Evolutionary conservation across 2,888 invertebrate species (phyloP).

Genomic region (Synanthedon tipuliformis): DNA sequence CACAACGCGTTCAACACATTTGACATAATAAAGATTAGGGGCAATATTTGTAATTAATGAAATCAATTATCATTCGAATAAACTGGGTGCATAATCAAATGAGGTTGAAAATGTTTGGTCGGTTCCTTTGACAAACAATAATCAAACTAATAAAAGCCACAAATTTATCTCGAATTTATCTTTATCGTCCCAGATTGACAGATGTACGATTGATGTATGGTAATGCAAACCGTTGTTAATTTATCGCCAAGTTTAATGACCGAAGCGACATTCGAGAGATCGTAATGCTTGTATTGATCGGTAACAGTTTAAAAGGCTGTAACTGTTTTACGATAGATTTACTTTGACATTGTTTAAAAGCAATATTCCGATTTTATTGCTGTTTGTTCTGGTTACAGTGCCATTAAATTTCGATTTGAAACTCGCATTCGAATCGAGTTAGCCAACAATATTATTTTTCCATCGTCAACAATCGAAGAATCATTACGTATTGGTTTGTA

Average conservation of each 20-base stretch:
- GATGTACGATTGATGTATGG: slow-evolving; percentile 31
- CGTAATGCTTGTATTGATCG: slow-evolving; percentile 36
- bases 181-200: slow-evolving; percentile 35
- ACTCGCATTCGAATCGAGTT: not conserved
- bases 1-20: slow-evolving; percentile 22
- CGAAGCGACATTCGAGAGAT: slow-evolving; percentile 21
- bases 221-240: slow-evolving; percentile 39
- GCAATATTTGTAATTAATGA: slow-evolving; percentile 57
- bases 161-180: slow-evolving; percentile 27
- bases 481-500: not conserved
- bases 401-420: slow-evolving; percentile 22
- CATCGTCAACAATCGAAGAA: not conserved
- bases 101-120: slow-evolving; percentile 27
- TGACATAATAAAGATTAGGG: slow-evolving; percentile 51
- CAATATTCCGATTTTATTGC: slow-evolving; percentile 44
- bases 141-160: slow-evolving; percentile 28
- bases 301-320: slow-evolving; percentile 33
- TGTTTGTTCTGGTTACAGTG: slow-evolving; percentile 35
- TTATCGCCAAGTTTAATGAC: slow-evolving; percentile 30
- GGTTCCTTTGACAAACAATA: slow-evolving; percentile 43
- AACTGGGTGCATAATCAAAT: slow-evolving; percentile 29
- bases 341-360: slow-evolving; percentile 51
- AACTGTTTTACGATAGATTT: slow-evolving; percentile 47
- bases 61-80: slow-evolving; percentile 47
- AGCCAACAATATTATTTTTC: not conserved